Conservation (phyloP, 2,888 invertebrate genomes). For the Agrochola lota region DNA sequence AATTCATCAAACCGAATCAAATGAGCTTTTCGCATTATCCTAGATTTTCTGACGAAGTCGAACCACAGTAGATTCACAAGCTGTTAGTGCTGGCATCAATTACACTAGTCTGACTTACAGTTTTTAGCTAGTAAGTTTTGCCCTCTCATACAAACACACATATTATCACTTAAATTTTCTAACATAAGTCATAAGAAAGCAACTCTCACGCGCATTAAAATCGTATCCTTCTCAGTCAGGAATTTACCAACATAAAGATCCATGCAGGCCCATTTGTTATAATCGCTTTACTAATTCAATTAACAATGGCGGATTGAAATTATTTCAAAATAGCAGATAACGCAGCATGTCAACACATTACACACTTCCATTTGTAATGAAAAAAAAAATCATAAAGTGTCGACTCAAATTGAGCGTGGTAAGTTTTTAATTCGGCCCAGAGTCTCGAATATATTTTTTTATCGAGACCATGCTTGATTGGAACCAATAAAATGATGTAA, state of each 20-base stretch:
- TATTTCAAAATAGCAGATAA: conserved; percentile 62
- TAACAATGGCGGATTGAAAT: conserved; percentile 61
- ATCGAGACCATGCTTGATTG: conserved; percentile 85
- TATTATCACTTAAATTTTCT: not conserved
- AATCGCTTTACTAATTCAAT: conserved; percentile 63
- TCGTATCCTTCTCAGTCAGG: conserved; percentile 21
- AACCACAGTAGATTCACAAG: not conserved
- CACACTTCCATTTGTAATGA: conserved; percentile 68
- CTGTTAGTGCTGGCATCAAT: not conserved
- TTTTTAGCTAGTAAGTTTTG: not conserved
- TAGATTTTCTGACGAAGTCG: not conserved
- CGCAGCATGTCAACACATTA: conserved; percentile 68
- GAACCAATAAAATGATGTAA: conserved; percentile 88
- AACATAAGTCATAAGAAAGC: not conserved
- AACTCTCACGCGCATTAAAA: not conserved
- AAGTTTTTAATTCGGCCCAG: conserved; percentile 74
- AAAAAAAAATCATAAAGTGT: conserved; percentile 73
- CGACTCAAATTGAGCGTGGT: conserved; percentile 77
- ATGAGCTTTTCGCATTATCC: not conserved
- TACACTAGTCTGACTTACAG: not conserved
- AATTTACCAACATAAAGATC: conserved; percentile 29
- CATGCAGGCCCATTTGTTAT: conserved; percentile 53
- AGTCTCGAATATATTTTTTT: conserved; percentile 79
- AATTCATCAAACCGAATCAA: not conserved
- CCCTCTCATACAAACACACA: no score